Base-by-base conservation (phyloP, 2,113 vertebrate genomes). In the Aplodontia rufa region DNA sequence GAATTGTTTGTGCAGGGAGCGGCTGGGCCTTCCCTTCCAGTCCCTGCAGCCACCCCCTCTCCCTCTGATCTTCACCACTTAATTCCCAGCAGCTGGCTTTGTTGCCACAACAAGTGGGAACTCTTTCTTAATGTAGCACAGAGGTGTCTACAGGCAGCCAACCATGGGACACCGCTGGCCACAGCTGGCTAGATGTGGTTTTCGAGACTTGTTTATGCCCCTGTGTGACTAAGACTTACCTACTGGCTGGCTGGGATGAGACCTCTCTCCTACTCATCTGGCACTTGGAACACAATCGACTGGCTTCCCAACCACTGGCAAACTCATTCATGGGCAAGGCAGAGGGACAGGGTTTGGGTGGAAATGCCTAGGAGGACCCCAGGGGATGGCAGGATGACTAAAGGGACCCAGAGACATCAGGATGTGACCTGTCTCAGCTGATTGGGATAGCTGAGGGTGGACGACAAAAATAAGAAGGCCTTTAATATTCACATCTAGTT, bases 211-310 rank as follows among this genome's bases (percentile, higher is more conserved):
- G 97, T 98, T 97, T 97, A 95, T 94, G 84, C 96, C 96, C 89
- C 75, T 87, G 79, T 47, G 83, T 97, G 97, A 97, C 97, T 98
- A 96, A 98, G 87, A 84, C 79, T 95, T 93, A 97, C 97, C 97
- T 97, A 80, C 95, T 2, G 37, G 62, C 91, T 95, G 97, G 96
- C 97, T 92, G 96, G 75, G 58, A 82, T 49, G 64, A 91, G 95
- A 64, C 83, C 95, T 93, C 86, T 96, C 96, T 97, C 97, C 97
- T 94, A 97, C 96, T 92, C 94, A 95, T 72, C 94, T 97, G 97
- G 97, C 91, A 85, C 87, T 87, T 62, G 86, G 93, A 96, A 79
- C 37, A 45, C 53, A 69, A 47, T 80, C 49, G 2, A 24, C 60
- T 40, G 60, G 95, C 83, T 95, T 87, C 83, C 35, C 79, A 60